Percentiles rank a stretch among this genome's conserved stretches.
Conservation (phyloP, 1,140 invertebrate genomes). For the Leguminivora glycinivorella region DNA sequence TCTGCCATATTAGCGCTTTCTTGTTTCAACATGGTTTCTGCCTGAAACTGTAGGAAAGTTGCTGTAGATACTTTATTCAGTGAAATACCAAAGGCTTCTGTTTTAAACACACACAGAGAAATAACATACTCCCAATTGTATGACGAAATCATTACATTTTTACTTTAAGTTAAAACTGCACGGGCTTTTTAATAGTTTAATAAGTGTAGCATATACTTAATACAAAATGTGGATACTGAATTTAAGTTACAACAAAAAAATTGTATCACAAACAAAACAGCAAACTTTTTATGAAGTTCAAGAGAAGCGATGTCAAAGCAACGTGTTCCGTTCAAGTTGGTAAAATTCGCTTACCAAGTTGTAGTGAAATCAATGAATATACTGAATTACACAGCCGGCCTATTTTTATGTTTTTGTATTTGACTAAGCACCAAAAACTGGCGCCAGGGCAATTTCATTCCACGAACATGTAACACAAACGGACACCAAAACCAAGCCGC, state of each 20-base stretch:
- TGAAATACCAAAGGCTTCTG: neutral
- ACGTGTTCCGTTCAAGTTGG: neutral
- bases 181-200: neutral
- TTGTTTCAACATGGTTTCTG: slow-evolving; percentile 14
- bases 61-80: no score
- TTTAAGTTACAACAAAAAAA: neutral
- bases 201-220: neutral
- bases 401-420: neutral
- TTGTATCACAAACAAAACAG: neutral
- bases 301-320: neutral
- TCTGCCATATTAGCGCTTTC: neutral
- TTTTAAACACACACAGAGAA: no score
- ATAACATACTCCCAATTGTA: neutral
- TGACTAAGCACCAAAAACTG: neutral
- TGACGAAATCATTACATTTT: neutral
- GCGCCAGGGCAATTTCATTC: neutral
- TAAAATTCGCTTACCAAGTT: neutral
- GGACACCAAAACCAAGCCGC: neutral
- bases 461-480: neutral
- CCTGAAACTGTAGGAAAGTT: neutral
- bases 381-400: neutral
- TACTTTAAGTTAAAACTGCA: neutral
- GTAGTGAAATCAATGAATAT: neutral
- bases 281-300: slow-evolving; percentile 2
- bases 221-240: neutral